These are phyloP conservation scores for Thysanoteuthis rhombus DNA, from an alignment of 2,888 invertebrate genomes.

Conservation along the genomic window DNA sequence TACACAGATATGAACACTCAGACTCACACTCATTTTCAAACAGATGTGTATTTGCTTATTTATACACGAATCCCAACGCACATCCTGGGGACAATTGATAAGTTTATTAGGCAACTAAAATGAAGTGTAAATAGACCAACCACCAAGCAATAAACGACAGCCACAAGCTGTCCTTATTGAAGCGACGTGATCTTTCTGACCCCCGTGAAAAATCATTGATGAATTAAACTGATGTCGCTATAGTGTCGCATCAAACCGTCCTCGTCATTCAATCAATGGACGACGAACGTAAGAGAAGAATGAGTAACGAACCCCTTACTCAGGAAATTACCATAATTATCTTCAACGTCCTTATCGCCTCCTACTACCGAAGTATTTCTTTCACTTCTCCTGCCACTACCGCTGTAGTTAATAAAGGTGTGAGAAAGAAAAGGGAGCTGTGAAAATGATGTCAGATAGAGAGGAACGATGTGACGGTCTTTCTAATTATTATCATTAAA, in stretches of 20 bases:
- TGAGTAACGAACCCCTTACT: neutral
- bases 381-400: neutral
- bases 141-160: neutral
- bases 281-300: neutral
- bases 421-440: neutral
- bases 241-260: neutral
- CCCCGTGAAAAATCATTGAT: conserved; percentile 12
- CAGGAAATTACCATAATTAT: neutral
- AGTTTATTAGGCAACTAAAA: neutral
- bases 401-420: neutral
- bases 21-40: too few species aligned
- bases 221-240: neutral
- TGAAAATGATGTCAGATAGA: neutral
- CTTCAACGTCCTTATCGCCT: too few species aligned
- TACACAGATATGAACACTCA: neutral
- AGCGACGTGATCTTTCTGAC: neutral
- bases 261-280: neutral
- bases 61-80: neutral
- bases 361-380: too few species aligned
- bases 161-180: neutral
- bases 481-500: too few species aligned
- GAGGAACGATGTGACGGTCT: too few species aligned
- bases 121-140: neutral
- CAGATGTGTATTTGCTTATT: too few species aligned
- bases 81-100: neutral